Conservation (phyloP, 1,140 invertebrate genomes). For the Lepidurus packardi region DNA sequence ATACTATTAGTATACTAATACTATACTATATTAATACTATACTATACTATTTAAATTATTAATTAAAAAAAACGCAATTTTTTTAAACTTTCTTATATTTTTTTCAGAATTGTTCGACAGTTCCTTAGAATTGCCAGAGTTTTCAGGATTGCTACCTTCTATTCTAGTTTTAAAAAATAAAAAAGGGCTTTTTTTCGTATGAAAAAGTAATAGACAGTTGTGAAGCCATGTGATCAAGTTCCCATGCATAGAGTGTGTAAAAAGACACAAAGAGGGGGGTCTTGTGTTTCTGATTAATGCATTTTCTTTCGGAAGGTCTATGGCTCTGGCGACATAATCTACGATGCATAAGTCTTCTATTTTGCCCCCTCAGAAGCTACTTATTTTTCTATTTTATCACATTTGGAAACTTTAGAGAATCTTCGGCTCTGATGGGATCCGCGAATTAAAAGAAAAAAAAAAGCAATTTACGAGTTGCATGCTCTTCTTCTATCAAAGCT, state of each 20-base stretch:
- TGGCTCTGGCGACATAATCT: too few relatives aligned
- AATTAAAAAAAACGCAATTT: too few relatives aligned
- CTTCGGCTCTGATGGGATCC: neutral
- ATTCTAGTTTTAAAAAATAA: too few relatives aligned
- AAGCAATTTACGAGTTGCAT: neutral
- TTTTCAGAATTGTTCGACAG: too few relatives aligned
- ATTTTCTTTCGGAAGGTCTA: neutral
- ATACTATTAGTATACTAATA: too few relatives aligned
- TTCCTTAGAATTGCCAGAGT: too few relatives aligned
- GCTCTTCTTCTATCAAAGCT: neutral
- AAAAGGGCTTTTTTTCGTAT: too few relatives aligned
- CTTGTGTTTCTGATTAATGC: neutral
- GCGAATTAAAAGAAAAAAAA: neutral
- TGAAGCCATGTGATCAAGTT: constrained; percentile 7
- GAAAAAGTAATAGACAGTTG: neutral
- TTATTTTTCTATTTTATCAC: neutral
- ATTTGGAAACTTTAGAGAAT: neutral
- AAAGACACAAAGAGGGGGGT: neutral
- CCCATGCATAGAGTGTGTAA: neutral
- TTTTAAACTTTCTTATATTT: too few relatives aligned
- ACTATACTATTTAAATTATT: too few relatives aligned
- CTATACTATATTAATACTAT: too few relatives aligned
- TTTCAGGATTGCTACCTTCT: too few relatives aligned
- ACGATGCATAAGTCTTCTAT: neutral
- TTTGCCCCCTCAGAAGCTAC: neutral